Evolutionary conservation across 2,113 vertebrate species (phyloP).

Genomic region (Oreochromis tanganicae): DNA sequence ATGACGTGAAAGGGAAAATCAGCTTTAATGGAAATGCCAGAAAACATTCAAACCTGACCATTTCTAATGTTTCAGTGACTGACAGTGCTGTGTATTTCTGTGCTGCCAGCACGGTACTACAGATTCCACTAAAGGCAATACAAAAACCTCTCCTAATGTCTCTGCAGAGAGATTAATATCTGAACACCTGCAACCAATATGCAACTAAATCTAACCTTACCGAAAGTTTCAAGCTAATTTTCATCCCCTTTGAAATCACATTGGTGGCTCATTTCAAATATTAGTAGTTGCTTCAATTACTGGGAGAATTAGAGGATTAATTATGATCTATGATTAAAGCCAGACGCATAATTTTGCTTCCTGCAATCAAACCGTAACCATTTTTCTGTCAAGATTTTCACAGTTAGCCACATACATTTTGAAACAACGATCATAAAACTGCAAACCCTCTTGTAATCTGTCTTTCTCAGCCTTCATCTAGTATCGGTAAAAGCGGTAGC

Average conservation of each 20-base stretch:
- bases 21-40: conserved; percentile 9
- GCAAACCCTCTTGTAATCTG: too few relatives aligned
- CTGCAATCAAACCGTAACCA: not conserved
- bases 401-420: not conserved
- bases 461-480: too few relatives aligned
- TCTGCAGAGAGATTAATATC: not conserved
- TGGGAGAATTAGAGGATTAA: not conserved
- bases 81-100: conserved; percentile 37
- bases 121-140: not conserved
- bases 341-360: not conserved
- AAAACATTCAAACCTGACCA: not conserved
- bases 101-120: conserved; percentile 32
- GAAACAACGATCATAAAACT: too few relatives aligned
- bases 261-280: not conserved
- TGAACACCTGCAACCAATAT: conserved; percentile 15
- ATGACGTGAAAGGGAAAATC: not conserved
- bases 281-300: not conserved
- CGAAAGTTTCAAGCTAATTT: not conserved
- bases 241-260: not conserved
- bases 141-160: not conserved
- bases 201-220: not conserved
- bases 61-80: not conserved
- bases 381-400: not conserved
- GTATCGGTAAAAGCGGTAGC: too few relatives aligned
- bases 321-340: not conserved